Conservation (phyloP, 2,797 vertebrate species). For the Sebastes goodei region DNA sequence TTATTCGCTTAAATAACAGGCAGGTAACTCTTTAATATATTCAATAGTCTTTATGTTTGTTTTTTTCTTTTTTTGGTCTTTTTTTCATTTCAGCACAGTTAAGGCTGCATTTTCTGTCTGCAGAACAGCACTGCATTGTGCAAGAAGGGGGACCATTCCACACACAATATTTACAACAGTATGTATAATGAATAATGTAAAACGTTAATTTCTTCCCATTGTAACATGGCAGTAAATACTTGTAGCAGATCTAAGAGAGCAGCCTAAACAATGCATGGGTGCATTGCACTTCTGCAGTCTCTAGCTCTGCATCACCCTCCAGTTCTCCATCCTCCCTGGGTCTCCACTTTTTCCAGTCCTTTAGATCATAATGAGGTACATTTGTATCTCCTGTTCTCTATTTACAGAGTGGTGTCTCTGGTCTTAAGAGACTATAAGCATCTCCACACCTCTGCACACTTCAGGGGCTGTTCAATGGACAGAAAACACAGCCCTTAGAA, state of each 20-base stretch:
- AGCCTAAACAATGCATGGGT: slow-evolving; percentile 68
- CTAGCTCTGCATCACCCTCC: slow-evolving; percentile 68
- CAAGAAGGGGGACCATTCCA: slow-evolving; percentile 61
- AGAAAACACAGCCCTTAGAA: slow-evolving; percentile 82
- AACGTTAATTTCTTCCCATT: slow-evolving; percentile 22
- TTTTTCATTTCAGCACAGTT: slow-evolving; percentile 81
- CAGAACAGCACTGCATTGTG: slow-evolving; percentile 72
- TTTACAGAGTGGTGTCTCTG: slow-evolving; percentile 67
- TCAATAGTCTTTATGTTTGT: slow-evolving; percentile 84
- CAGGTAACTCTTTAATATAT: slow-evolving; percentile 91
- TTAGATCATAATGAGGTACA: slow-evolving; percentile 61
- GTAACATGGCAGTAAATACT: slow-evolving; percentile 70
- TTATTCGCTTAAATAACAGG: slow-evolving; percentile 90
- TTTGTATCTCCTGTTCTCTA: slow-evolving; percentile 61
- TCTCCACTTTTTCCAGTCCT: slow-evolving; percentile 48
- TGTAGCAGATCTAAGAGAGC: slow-evolving; percentile 77
- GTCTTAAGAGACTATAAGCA: slow-evolving; percentile 58
- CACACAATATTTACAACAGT: slow-evolving; percentile 73
- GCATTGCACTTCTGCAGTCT: slow-evolving; percentile 76
- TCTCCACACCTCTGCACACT: slow-evolving; percentile 57
- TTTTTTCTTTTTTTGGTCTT: slow-evolving; percentile 65
- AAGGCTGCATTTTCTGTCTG: slow-evolving; percentile 79
- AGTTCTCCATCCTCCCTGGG: slow-evolving; percentile 37
- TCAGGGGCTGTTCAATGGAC: slow-evolving; percentile 69
- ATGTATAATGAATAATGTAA: slow-evolving; percentile 72